Evolutionary conservation across 2,888 invertebrate genomes (phyloP), one percentile per base, ranked within the genome.

Genomic region (Gandaritis pyraliata): DNA sequence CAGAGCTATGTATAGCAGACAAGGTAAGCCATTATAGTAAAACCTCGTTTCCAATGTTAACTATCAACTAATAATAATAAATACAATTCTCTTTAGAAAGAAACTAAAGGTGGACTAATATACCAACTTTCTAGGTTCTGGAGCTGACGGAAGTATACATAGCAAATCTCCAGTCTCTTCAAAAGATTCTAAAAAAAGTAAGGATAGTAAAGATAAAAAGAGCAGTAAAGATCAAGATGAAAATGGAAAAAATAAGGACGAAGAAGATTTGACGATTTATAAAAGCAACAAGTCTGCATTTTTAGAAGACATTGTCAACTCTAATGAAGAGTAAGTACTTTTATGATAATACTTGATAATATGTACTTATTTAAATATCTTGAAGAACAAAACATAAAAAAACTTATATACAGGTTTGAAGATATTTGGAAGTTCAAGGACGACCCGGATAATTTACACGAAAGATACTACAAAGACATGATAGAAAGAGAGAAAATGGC

Each of bases 371-470:
- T n/a, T n/a, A n/a, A n/a, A n/a, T n/a, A n/a, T n/a, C n/a, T n/a
- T n/a, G n/a, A n/a, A n/a, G n/a, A n/a, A n/a, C n/a, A n/a, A n/a
- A n/a, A n/a, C n/a, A 15, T 11, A 0, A 11, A 7, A 2, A 3
- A 16, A 48, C n/a, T 47, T 13, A 13, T 43, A 49, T 58, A 33
- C 30, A 94, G 94, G 73, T 95, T 95, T 78, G 95, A 96, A 80
- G 97, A 96, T 65, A 93, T 95, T 23, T 98, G 98, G 98, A 95
- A 94, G 73, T 94, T 94, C 57, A 95, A 95, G 80, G 96, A 97
- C 72, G 97, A 98, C 76, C 87, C 92, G 0, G 89, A 93, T 1
- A 97, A 97, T 84, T 93, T 94, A 0, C 91, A 94, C 52, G 98
- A 98, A 81, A 93, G 93, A 23, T 95, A 96, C 72, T 96, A 98